phyloP scores from a whole-genome alignment of 2,888 invertebrate genomes.

The Syrphus vitripennis region DNA sequence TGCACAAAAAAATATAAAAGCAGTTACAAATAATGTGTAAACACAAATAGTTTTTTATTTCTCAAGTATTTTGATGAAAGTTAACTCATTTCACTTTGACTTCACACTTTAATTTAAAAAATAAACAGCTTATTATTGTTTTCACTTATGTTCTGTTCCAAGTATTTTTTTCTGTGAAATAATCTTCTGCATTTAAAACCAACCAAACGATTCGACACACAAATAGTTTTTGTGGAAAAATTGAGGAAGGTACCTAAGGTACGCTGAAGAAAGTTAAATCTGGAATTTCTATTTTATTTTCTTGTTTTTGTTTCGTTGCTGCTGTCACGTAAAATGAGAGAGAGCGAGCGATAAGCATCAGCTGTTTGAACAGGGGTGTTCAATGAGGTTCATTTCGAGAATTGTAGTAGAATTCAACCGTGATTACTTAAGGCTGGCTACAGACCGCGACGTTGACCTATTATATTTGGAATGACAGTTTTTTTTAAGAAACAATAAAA shows the following conservation, averaged over 20 bases:
- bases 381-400: not conserved
- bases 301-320: not conserved
- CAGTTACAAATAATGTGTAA: not conserved
- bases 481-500: too few relatives aligned
- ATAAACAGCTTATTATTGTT: not conserved
- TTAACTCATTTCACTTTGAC: conserved; percentile 28
- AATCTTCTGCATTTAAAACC: not conserved
- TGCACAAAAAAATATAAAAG: not conserved
- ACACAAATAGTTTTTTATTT: not conserved
- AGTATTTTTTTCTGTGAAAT: not conserved
- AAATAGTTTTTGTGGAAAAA: conserved; percentile 44
- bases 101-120: not conserved
- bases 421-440: not conserved
- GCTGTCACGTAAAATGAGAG: conserved; percentile 48
- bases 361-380: conserved; percentile 34
- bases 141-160: not conserved
- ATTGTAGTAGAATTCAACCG: not conserved
- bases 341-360: conserved; percentile 14
- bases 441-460: too few relatives aligned
- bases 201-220: conserved; percentile 15
- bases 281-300: conserved; percentile 21
- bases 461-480: too few relatives aligned
- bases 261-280: conserved; percentile 28
- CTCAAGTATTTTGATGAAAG: conserved; percentile 8
- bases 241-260: conserved; percentile 34